Base-by-base conservation (phyloP, 2,888 invertebrate species). In the Stenurella melanura region DNA sequence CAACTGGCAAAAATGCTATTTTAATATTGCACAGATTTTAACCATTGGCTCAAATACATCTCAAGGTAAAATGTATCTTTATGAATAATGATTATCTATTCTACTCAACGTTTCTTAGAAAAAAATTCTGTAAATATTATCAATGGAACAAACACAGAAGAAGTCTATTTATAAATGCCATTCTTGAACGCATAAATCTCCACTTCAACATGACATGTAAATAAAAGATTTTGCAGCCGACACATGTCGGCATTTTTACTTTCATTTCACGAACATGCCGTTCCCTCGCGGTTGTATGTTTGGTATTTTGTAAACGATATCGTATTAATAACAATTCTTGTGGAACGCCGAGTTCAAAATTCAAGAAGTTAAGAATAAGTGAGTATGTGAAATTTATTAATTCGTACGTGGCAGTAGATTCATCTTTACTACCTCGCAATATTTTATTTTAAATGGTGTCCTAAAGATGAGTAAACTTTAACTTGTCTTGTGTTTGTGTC, bases 301-400 rank as follows among this genome's bases (percentile, higher is more conserved):
- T 50, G 50, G n/a, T n/a, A 50, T 50, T 50, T 50, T 50, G 50
- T 50, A 50, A 50, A n/a, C 50, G 50, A 50, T 50, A 50, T 50
- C 50, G 50, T 50, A 50, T 50, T 50, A 50, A 50, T 50, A n/a
- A n/a, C 5, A 50, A n/a, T 50, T 50, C 50, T 50, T 50, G 50
- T 50, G 12, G n/a, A 50, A 50, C 7, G n/a, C 6, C 50, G n/a
- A n/a, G n/a, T 17, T 50, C 4, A n/a, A 50, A 50, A 50, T 50
- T 50, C 3, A 50, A 34, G 30, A 34, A 34, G 30, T 7, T 34
- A 7, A 9, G 6, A 9, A 34, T 9, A 34, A 34, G 7, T 34
- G 30, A 34, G n/a, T n/a, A n/a, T n/a, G n/a, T n/a, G n/a, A n/a
- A n/a, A 6, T 26, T 26, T 6, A 26, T 26, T 26, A 26, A 26